These are phyloP conservation scores for Silurus glanis DNA, from an alignment of 2,113 vertebrate species.

Conservation along the genomic window DNA sequence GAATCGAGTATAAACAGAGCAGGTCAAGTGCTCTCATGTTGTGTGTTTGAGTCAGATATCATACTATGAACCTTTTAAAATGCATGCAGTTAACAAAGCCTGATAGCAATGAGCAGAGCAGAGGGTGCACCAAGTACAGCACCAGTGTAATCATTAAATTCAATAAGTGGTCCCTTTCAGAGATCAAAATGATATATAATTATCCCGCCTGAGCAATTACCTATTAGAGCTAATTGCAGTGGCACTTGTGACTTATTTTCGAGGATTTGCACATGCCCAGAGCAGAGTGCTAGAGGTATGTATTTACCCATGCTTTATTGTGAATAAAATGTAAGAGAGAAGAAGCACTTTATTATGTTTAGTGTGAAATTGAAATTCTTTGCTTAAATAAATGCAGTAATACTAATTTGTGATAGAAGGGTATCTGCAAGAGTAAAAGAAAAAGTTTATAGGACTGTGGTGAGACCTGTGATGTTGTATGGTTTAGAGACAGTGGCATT, in stretches of 20 bases:
- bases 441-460: too few relatives aligned
- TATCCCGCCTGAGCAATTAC: constrained; percentile 53
- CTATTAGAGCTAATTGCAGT: constrained; percentile 53
- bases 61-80: constrained; percentile 24
- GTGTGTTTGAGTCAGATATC: constrained; percentile 17
- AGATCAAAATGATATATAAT: constrained; percentile 56
- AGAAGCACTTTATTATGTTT: not conserved
- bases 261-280: not conserved
- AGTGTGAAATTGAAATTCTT: not conserved
- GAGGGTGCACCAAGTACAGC: constrained; percentile 26
- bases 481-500: too few relatives aligned
- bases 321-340: not conserved
- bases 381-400: not conserved
- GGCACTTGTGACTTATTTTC: constrained; percentile 46
- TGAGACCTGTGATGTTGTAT: too few relatives aligned
- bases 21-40: constrained; percentile 24
- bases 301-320: not conserved
- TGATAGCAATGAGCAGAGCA: constrained; percentile 9
- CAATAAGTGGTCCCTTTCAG: constrained; percentile 54
- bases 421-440: too few relatives aligned
- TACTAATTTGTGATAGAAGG: too few relatives aligned
- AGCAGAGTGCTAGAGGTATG: constrained; percentile 7
- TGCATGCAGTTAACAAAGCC: constrained; percentile 38
- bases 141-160: constrained; percentile 52
- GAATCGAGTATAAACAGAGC: constrained; percentile 31